A percentile compares a stretch with the other conserved stretches of the same genome.
Conservation (phyloP, 2,888 invertebrate species). For the Agrochola lychnidis region DNA sequence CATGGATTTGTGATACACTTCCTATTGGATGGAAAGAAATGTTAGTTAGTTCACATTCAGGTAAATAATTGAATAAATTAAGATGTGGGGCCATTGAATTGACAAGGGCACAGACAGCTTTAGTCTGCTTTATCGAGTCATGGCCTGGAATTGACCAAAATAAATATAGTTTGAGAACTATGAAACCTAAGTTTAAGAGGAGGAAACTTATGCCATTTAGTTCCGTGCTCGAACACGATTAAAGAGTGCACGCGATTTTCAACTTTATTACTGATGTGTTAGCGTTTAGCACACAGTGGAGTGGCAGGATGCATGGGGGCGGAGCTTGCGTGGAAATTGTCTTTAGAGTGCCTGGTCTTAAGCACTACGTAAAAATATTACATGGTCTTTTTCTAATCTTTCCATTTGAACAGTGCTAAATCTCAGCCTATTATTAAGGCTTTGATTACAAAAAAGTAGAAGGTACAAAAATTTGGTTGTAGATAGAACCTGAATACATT, state of each 20-base stretch:
- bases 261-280: no score
- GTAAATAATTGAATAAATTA: background rate
- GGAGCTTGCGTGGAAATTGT: no score
- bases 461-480: background rate
- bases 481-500: background rate
- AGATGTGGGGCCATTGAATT: background rate
- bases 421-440: background rate
- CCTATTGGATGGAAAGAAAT: slow-evolving; percentile 80
- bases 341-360: no score
- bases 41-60: background rate
- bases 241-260: no score
- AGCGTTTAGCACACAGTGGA: no score
- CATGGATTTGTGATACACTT: slow-evolving; percentile 95
- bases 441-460: background rate
- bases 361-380: background rate
- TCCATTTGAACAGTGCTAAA: background rate
- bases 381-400: background rate
- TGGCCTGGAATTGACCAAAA: background rate
- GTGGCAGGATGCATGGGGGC: no score
- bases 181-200: background rate
- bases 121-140: background rate
- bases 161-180: background rate
- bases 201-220: no score
- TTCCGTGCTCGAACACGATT: no score
- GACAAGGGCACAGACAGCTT: background rate